phyloP scores from a whole-genome alignment of 2,113 vertebrate species.

The Megaceryle torquata region DNA sequence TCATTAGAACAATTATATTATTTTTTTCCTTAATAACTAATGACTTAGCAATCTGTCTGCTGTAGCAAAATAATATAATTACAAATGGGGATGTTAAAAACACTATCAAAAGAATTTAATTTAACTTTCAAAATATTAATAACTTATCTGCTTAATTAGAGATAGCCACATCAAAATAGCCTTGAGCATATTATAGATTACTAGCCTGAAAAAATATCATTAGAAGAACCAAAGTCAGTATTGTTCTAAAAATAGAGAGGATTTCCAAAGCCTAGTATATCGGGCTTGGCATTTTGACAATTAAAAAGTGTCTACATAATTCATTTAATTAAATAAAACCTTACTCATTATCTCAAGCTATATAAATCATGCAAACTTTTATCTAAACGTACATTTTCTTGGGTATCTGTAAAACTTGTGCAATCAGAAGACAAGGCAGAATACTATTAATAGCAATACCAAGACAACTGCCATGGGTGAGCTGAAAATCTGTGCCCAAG shows the following conservation, averaged over 20 bases:
- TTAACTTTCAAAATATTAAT: constrained; percentile 34
- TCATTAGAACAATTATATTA: not conserved
- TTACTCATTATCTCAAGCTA: not conserved
- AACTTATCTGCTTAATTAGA: constrained; percentile 28
- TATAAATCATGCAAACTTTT: not conserved
- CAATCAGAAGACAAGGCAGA: not conserved
- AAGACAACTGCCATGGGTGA: not conserved
- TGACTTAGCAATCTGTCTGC: not conserved
- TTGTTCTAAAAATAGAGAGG: constrained; percentile 28
- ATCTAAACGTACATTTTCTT: not conserved
- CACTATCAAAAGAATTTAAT: constrained; percentile 4
- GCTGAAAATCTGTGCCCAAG: not conserved
- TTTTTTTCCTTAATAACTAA: not conserved
- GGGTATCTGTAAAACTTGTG: not conserved
- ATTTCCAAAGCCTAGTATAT: not conserved
- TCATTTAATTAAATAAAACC: constrained; percentile 28
- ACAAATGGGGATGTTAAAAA: constrained; percentile 20
- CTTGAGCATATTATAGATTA: constrained; percentile 15
- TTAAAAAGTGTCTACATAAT: not conserved
- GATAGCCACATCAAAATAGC: constrained; percentile 11
- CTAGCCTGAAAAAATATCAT: not conserved
- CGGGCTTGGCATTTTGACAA: not conserved
- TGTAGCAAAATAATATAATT: not conserved
- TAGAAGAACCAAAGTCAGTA: not conserved
- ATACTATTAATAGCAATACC: not conserved